phyloP scores from a whole-genome alignment of 1,140 invertebrate genomes.

The Trichomalopsis sarcophagae region DNA sequence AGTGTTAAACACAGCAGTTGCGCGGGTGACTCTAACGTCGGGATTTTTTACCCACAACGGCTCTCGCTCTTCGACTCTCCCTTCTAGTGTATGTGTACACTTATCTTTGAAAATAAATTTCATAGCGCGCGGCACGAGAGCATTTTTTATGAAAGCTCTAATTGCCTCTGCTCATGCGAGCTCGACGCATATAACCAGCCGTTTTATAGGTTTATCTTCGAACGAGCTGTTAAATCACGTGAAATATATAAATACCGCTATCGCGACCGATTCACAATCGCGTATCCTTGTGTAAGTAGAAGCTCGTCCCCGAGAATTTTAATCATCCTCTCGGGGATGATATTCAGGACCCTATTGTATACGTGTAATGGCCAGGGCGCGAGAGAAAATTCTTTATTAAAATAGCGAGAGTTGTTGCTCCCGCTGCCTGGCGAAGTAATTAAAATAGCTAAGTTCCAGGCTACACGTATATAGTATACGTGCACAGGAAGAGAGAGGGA shows the following conservation, averaged over 20 bases:
- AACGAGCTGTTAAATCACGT: not conserved
- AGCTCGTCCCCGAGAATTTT: slow-evolving; percentile 8
- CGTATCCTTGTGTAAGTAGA: not conserved
- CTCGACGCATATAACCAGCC: slow-evolving; percentile 10
- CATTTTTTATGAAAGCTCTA: slow-evolving; percentile 33
- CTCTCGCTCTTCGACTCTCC: not conserved
- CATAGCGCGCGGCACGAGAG: slow-evolving; percentile 22
- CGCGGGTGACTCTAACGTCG: not conserved
- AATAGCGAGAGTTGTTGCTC: slow-evolving; percentile 27
- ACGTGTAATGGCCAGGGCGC: not conserved
- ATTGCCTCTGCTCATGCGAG: slow-evolving; percentile 40
- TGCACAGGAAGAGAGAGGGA: too few species aligned
- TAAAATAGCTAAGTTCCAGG: slow-evolving; percentile 44
- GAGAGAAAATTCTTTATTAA: slow-evolving; percentile 48
- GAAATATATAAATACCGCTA: not conserved
- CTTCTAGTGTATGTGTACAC: not conserved
- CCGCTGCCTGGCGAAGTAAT: slow-evolving; percentile 25
- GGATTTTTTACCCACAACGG: not conserved
- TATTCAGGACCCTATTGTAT: slow-evolving; percentile 26
- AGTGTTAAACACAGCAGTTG: not conserved
- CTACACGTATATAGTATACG: not conserved
- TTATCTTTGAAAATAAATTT: slow-evolving; percentile 42
- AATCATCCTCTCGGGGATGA: slow-evolving; percentile 22
- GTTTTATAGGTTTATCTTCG: slow-evolving; percentile 19
- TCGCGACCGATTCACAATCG: not conserved